Evolutionary conservation across 2,888 invertebrate species (phyloP).

Genomic region (Tenthredo mesomela): DNA sequence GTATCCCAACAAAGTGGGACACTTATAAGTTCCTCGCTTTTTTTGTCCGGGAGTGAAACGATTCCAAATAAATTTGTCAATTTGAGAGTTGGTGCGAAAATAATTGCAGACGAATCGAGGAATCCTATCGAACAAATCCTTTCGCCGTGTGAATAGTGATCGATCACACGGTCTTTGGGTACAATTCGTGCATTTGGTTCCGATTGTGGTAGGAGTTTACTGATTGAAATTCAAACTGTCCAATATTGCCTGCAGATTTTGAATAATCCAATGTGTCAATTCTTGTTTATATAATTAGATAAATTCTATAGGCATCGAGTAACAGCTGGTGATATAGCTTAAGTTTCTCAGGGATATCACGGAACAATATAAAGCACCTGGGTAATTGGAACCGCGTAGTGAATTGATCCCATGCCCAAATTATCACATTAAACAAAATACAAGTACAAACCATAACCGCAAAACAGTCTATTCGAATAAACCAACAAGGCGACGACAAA

Average conservation of each 20-base stretch:
- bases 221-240: neutral
- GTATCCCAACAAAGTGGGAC: neutral
- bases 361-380: slow-evolving; percentile 34
- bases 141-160: neutral
- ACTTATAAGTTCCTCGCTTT: neutral
- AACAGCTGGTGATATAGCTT: slow-evolving; percentile 22
- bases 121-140: neutral
- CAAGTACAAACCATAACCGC: slow-evolving; percentile 42
- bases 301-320: slow-evolving; percentile 19
- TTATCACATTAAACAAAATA: slow-evolving; percentile 49
- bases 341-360: slow-evolving; percentile 48
- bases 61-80: too few species aligned
- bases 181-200: neutral
- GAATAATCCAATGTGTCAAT: neutral
- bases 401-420: slow-evolving; percentile 44
- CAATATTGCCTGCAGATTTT: neutral
- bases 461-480: slow-evolving; percentile 35
- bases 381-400: slow-evolving; percentile 42
- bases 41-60: neutral
- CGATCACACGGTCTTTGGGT: neutral
- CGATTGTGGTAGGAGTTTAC: neutral
- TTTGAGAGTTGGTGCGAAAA: neutral
- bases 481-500: slow-evolving; percentile 43
- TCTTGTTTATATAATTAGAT: slow-evolving; percentile 41
- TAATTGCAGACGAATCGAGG: neutral